Percentiles rank a stretch among this genome's conserved stretches.
Evolutionary conservation across 2,797 vertebrate species (phyloP).

Genomic region (Pitangus sulphuratus): DNA sequence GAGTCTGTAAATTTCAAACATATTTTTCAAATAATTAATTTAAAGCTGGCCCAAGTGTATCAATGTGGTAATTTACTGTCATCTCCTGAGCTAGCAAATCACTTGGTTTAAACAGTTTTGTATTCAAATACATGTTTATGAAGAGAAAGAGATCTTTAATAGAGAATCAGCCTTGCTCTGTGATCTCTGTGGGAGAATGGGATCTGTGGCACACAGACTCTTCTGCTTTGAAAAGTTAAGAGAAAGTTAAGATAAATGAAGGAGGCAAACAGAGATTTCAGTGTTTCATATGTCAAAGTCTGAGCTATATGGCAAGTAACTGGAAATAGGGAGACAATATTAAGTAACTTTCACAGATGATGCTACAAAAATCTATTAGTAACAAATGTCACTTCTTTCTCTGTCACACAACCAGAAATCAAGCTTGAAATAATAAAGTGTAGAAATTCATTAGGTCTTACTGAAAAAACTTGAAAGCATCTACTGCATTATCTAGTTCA

Average conservation of each 20-base stretch:
- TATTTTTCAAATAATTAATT: neutral
- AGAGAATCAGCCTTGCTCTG: neutral
- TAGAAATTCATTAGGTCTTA: neutral
- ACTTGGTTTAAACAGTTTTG: neutral
- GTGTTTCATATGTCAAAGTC: neutral
- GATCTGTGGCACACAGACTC: neutral
- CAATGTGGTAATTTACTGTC: neutral
- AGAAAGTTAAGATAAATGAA: neutral
- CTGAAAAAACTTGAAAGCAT: neutral
- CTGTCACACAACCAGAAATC: neutral
- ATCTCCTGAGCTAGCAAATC: neutral
- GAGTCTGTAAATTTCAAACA: neutral
- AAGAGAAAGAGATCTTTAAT: constrained; percentile 3
- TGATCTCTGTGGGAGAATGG: neutral
- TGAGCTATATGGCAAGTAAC: neutral
- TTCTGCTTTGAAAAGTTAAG: neutral
- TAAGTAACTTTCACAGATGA: neutral
- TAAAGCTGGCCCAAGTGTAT: neutral
- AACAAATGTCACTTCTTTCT: neutral
- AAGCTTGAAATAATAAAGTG: neutral
- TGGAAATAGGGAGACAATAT: neutral
- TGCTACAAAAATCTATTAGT: neutral
- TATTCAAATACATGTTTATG: neutral
- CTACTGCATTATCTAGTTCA: neutral
- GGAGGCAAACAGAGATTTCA: neutral